Evolutionary conservation across 2,888 invertebrate species (phyloP).

Genomic region (Apamea sordens): DNA sequence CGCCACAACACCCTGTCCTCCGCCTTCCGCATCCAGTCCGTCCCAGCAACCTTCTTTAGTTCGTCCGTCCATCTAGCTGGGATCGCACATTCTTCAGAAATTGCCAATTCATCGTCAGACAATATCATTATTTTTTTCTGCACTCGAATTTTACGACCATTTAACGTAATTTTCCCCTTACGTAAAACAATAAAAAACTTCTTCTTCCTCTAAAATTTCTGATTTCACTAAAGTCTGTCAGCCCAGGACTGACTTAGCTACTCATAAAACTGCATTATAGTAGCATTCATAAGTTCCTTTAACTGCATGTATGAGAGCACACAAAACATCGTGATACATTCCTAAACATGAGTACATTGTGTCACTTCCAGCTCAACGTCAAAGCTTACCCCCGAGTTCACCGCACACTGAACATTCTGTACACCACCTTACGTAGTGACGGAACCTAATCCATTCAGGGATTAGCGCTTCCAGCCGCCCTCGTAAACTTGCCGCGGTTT

Average conservation of each 20-base stretch:
- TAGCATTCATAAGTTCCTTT: neutral
- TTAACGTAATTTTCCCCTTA: neutral
- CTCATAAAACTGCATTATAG: neutral
- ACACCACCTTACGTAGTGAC: neutral
- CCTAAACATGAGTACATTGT: neutral
- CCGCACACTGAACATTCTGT: conserved; percentile 31
- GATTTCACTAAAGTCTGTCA: neutral
- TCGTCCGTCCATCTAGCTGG: neutral
- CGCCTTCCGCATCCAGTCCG: no score
- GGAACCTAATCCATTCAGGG: conserved; percentile 60
- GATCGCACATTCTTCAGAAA: neutral
- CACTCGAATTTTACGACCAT: neutral
- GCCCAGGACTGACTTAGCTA: neutral
- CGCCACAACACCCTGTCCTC: no score
- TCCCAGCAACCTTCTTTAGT: no score
- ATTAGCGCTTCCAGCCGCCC: conserved; percentile 55
- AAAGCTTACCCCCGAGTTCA: neutral
- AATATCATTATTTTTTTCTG: neutral
- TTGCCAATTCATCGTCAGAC: neutral
- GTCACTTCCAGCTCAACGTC: neutral
- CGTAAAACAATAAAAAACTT: neutral
- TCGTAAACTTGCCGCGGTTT: conserved; percentile 54
- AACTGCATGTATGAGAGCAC: neutral
- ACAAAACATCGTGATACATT: neutral
- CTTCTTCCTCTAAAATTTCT: neutral